Evolutionary conservation across 2,888 invertebrate species (phyloP).

Genomic region (Adelognathus sp.): DNA sequence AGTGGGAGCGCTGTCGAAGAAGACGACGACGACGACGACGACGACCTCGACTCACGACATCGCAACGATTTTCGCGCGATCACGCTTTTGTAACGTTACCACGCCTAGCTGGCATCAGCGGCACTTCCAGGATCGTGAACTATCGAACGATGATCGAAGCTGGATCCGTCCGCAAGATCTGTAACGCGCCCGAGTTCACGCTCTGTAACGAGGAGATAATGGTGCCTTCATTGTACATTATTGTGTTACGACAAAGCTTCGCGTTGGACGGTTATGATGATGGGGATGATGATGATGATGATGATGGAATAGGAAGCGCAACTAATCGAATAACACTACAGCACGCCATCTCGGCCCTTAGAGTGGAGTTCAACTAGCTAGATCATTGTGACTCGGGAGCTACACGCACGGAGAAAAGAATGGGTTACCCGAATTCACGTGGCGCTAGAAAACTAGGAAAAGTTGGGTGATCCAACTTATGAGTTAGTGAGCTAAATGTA

Average conservation of each 20-base stretch:
- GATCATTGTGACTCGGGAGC: no score
- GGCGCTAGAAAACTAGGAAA: no score
- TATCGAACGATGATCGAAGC: neutral
- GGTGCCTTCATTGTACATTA: slow-evolving; percentile 48
- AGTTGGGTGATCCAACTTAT: no score
- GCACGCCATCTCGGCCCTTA: no score
- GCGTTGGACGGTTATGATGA: neutral
- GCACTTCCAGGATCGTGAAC: slow-evolving; percentile 23
- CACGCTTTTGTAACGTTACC: slow-evolving; percentile 16
- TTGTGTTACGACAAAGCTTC: slow-evolving; percentile 30
- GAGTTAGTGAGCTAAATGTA: no score
- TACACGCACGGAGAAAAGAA: no score
- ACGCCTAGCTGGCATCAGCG: neutral
- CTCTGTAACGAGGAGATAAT: slow-evolving; percentile 53
- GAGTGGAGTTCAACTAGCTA: neutral
- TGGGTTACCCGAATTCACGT: no score
- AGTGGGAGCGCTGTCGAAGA: neutral
- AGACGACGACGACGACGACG: slow-evolving; percentile 5
- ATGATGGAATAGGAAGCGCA: slow-evolving; percentile 5
- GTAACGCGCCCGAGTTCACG: slow-evolving; percentile 25
- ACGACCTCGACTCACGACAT: slow-evolving; percentile 40
- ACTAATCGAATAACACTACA: neutral
- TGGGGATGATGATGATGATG: neutral
- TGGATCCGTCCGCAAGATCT: neutral
- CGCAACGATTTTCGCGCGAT: slow-evolving; percentile 21